Conservation (phyloP, 2,888 invertebrate genomes). For the Tetragnatha montana region DNA sequence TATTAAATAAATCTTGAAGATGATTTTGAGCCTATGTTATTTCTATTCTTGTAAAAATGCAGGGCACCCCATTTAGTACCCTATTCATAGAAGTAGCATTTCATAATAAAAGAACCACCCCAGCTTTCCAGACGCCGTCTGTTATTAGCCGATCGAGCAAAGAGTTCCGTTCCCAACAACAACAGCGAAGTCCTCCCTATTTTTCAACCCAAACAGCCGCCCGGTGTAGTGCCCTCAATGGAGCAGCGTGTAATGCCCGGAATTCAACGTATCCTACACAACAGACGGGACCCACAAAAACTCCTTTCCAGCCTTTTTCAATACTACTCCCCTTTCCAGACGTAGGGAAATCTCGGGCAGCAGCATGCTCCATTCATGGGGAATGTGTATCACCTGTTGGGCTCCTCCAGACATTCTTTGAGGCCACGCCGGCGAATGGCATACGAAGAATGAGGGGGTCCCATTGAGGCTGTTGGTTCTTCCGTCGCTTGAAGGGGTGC, state of each 20-base stretch:
- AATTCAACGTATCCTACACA: background rate
- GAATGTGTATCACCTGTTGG: slow-evolving; percentile 41
- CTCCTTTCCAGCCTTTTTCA: background rate
- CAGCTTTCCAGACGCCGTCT: too few species aligned
- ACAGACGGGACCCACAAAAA: background rate
- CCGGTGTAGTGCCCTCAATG: background rate
- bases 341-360: background rate
- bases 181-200: background rate
- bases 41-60: too few species aligned
- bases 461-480: slow-evolving; percentile 12
- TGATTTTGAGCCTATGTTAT: too few species aligned
- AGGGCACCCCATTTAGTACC: too few species aligned
- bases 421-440: slow-evolving; percentile 56
- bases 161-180: too few species aligned
- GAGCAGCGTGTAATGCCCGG: background rate
- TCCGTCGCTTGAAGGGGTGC: slow-evolving; percentile 4
- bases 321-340: background rate
- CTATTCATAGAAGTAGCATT: too few species aligned
- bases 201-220: background rate
- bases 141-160: too few species aligned
- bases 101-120: too few species aligned
- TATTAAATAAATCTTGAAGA: too few species aligned
- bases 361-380: slow-evolving; percentile 7
- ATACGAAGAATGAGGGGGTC: slow-evolving; percentile 56
- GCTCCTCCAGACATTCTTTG: slow-evolving; percentile 49